A percentile compares a stretch with the other conserved stretches of the same genome.
Evolutionary conservation across 2,888 invertebrate species (phyloP).

Genomic region (Criorhina ranunculi): DNA sequence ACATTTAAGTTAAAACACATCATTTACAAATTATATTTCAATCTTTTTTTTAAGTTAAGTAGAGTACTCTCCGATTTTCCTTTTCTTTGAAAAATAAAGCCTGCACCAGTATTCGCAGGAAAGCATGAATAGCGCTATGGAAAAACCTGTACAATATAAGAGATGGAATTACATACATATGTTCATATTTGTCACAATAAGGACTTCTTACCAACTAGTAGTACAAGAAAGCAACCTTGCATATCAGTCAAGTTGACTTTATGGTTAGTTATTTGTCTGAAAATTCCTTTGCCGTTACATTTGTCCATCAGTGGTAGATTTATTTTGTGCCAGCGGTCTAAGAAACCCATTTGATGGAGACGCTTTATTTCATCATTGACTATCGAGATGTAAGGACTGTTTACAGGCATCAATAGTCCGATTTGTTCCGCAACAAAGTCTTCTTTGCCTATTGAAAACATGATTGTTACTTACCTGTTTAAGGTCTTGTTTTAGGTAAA

Average conservation of each 20-base stretch:
- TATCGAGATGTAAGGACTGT: slow-evolving; percentile 91
- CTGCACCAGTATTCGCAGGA: slow-evolving; percentile 80
- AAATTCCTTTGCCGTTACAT: slow-evolving; percentile 89
- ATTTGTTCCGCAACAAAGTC: slow-evolving; percentile 92
- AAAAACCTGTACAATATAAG: slow-evolving; percentile 77
- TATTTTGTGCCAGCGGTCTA: slow-evolving; percentile 92
- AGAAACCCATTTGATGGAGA: slow-evolving; percentile 93
- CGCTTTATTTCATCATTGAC: slow-evolving; percentile 92
- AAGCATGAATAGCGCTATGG: slow-evolving; percentile 78
- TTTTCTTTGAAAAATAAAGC: slow-evolving; percentile 68
- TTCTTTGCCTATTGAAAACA: slow-evolving; percentile 86
- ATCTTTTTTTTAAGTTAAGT: slow-evolving; percentile 75
- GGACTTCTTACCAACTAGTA: slow-evolving; percentile 88
- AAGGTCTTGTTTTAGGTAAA: background rate
- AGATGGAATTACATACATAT: background rate
- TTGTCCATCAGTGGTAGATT: slow-evolving; percentile 92
- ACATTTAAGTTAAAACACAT: too few species aligned
- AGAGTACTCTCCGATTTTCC: slow-evolving; percentile 57
- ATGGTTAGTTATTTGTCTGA: slow-evolving; percentile 91
- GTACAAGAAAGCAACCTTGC: slow-evolving; percentile 96
- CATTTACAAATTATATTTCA: background rate
- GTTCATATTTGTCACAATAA: background rate
- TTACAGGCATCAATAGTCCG: slow-evolving; percentile 90
- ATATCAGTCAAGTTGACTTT: slow-evolving; percentile 95
- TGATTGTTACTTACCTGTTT: too few species aligned